Conservation (phyloP, 2,888 invertebrate genomes). For the Drosophila percnosoma region DNA sequence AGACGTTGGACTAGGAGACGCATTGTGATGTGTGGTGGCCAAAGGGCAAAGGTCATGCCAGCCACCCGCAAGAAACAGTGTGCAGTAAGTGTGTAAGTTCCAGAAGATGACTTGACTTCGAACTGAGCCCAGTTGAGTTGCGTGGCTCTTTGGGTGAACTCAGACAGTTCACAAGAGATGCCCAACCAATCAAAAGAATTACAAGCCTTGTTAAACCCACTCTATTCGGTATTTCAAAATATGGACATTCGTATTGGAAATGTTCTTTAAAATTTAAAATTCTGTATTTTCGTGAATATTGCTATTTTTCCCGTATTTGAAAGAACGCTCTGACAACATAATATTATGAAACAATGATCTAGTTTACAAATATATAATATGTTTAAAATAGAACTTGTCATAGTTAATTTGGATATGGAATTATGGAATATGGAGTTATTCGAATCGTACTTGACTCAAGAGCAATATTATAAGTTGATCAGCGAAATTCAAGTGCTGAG, state of each 20-base stretch:
- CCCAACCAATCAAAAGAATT: constrained; percentile 2
- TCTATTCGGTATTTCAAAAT: background rate
- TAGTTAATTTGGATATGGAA: background rate
- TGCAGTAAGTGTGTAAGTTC: constrained; percentile 71
- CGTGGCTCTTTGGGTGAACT: constrained; percentile 48
- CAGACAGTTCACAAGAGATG: background rate
- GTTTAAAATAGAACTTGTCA: background rate
- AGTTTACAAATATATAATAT: no score
- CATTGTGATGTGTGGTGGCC: constrained; percentile 47
- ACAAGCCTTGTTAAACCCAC: background rate
- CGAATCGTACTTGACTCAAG: background rate
- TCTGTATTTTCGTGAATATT: background rate
- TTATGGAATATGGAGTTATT: background rate
- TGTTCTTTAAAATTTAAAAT: background rate
- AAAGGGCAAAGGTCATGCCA: constrained; percentile 62
- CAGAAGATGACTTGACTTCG: constrained; percentile 56
- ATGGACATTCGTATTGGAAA: background rate
- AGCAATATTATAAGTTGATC: background rate
- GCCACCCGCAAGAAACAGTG: constrained; percentile 31
- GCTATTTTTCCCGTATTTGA: background rate
- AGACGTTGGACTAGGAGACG: constrained; percentile 25
- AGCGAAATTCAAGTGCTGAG: background rate
- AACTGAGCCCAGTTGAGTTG: constrained; percentile 25
- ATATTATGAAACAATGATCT: background rate
- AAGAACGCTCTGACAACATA: background rate